Evolutionary conservation across 2,888 invertebrate species (phyloP).

Genomic region (Pseudococcus jackbeardsleyi): DNA sequence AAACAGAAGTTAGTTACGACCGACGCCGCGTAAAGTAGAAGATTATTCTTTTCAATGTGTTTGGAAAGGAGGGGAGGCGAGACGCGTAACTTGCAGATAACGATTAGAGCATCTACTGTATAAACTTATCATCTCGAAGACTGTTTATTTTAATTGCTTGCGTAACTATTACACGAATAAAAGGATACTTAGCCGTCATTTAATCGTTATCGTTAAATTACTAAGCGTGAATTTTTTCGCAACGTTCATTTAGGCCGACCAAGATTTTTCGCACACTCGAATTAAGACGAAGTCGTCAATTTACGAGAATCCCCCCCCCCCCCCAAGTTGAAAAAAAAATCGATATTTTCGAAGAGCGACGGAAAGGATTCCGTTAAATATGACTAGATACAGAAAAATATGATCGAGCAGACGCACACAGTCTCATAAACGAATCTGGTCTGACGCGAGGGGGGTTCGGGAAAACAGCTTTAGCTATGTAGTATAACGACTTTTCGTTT

Average conservation of each 20-base stretch:
- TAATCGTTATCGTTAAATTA: not conserved
- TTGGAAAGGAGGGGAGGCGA: not conserved
- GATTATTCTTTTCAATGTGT: slow-evolving; percentile 29
- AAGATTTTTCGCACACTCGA: not conserved
- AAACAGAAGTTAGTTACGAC: not conserved
- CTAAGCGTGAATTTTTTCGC: not conserved
- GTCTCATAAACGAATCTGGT: no score
- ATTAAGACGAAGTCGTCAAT: not conserved
- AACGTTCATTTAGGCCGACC: not conserved
- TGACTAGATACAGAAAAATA: no score
- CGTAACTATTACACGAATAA: slow-evolving; percentile 12
- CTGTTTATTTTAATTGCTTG: slow-evolving; percentile 35
- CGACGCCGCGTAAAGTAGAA: not conserved
- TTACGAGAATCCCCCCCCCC: no score
- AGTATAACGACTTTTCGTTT: no score
- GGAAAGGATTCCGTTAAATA: no score
- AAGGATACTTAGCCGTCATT: not conserved
- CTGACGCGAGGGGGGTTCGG: no score
- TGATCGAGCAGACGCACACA: no score
- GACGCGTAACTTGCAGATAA: not conserved
- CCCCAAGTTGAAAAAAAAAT: no score
- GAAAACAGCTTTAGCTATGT: no score
- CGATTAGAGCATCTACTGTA: not conserved
- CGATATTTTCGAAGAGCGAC: no score
- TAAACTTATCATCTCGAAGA: not conserved